Percentiles rank a stretch among this genome's conserved stretches.
These are phyloP conservation scores for Thaleichthys pacificus DNA, from an alignment of 2,797 vertebrate genomes.

Conservation along the genomic window DNA sequence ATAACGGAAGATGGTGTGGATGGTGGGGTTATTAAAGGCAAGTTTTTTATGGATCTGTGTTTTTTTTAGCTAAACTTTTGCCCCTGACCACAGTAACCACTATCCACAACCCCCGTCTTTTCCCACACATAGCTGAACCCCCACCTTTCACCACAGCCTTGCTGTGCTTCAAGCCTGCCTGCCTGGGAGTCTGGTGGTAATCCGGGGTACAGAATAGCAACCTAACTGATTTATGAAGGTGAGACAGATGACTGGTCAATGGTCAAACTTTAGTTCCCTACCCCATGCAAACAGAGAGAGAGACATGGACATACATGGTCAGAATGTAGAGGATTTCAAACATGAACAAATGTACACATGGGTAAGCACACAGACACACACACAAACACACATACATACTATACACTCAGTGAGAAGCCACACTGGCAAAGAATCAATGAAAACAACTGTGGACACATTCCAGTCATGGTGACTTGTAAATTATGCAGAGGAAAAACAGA, in stretches of 20 bases:
- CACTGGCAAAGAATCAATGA: conserved; percentile 19
- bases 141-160: conserved; percentile 17
- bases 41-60: not conserved
- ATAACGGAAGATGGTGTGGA: not conserved
- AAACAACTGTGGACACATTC: conserved; percentile 31
- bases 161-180: not conserved
- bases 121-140: conserved; percentile 1
- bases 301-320: not conserved
- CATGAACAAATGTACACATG: not conserved
- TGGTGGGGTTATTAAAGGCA: not conserved
- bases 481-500: conserved; percentile 27
- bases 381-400: conserved; percentile 3
- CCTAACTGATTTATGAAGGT: conserved; percentile 1
- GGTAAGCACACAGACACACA: not conserved
- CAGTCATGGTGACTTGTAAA: conserved; percentile 28
- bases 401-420: conserved; percentile 9
- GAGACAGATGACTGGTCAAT: not conserved
- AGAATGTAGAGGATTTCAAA: conserved; percentile 7
- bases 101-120: conserved; percentile 9
- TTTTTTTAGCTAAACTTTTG: not conserved
- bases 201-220: no score
- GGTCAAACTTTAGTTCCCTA: not conserved
- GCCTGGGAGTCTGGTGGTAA: not conserved
- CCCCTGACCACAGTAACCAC: not conserved
- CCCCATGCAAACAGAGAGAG: not conserved